Percentiles rank a stretch among this genome's conserved stretches.
phyloP scores from a whole-genome alignment of 2,797 vertebrate genomes.

The Benthosema pterotum region DNA sequence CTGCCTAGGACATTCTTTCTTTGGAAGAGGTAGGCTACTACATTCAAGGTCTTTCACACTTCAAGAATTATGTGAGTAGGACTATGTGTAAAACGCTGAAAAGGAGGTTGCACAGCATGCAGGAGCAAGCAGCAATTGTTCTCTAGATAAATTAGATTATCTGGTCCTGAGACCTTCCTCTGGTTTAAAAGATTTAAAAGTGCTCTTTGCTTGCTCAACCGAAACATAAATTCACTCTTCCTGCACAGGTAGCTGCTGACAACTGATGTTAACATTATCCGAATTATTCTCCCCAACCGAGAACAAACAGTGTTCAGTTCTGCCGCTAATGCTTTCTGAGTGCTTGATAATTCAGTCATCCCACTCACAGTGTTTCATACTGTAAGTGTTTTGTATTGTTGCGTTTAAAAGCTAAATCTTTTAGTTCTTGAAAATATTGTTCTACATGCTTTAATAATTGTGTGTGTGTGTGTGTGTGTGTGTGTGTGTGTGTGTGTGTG shows the following conservation, averaged over 20 bases:
- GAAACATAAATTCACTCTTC: neutral
- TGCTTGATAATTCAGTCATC: neutral
- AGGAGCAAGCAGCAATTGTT: neutral
- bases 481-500: neutral
- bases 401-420: neutral
- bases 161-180: neutral
- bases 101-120: neutral
- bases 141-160: neutral
- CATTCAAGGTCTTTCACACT: neutral
- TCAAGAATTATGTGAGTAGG: neutral
- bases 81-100: neutral
- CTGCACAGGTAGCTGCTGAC: neutral
- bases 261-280: neutral
- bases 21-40: conserved; percentile 1
- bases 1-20: conserved; percentile 1
- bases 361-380: neutral
- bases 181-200: neutral
- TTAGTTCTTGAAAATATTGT: no score
- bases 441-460: no score
- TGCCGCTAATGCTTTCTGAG: neutral
- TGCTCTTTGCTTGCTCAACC: neutral
- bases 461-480: conserved; percentile 44
- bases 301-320: neutral
- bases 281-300: neutral
- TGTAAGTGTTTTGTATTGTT: neutral